A percentile compares a stretch with the other conserved stretches of the same genome.
Evolutionary conservation across 2,888 invertebrate species (phyloP).

Genomic region (Pemphredon lugubris): DNA sequence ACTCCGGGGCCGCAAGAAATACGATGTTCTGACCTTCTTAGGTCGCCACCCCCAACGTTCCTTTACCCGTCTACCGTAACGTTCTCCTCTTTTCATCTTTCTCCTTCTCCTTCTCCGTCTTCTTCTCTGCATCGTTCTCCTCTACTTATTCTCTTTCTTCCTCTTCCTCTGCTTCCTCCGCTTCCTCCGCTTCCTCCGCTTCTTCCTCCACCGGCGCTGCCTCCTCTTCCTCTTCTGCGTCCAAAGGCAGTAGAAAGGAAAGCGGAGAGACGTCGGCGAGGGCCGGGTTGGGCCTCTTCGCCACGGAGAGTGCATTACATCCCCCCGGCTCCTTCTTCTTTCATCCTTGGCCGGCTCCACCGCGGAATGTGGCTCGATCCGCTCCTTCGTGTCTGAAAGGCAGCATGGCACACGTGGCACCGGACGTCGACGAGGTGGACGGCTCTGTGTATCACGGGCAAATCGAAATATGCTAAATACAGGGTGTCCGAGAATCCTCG

Average conservation of each 20-base stretch:
- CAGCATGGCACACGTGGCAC: constrained; percentile 63
- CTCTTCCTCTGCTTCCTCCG: too few species aligned
- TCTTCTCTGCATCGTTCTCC: constrained; percentile 10
- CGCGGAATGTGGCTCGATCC: constrained; percentile 65
- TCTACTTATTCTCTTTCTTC: too few species aligned
- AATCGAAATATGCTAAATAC: constrained; percentile 68
- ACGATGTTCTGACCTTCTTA: constrained; percentile 58
- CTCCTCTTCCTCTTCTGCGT: constrained; percentile 17
- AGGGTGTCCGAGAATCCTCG: constrained; percentile 61
- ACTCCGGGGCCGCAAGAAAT: constrained; percentile 44
- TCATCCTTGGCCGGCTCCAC: constrained; percentile 64
- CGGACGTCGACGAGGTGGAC: constrained; percentile 52
- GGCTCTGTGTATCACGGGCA: constrained; percentile 64
- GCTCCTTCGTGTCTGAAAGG: constrained; percentile 57
- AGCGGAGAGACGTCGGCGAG: constrained; percentile 46
- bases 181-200: constrained; percentile 6
- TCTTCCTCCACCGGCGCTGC: constrained; percentile 7
- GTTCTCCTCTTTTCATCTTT: constrained; percentile 18
- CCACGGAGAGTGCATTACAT: constrained; percentile 58
- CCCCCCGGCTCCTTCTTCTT: constrained; percentile 62
- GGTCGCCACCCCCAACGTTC: constrained; percentile 56
- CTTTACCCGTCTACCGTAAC: constrained; percentile 22
- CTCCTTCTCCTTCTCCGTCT: constrained; percentile 3
- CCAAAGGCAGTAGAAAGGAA: constrained; percentile 39
- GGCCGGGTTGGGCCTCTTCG: constrained; percentile 39